These are phyloP conservation scores for Himalopsyche phryganea DNA, from an alignment of 1,140 invertebrate species.

Conservation along the genomic window DNA sequence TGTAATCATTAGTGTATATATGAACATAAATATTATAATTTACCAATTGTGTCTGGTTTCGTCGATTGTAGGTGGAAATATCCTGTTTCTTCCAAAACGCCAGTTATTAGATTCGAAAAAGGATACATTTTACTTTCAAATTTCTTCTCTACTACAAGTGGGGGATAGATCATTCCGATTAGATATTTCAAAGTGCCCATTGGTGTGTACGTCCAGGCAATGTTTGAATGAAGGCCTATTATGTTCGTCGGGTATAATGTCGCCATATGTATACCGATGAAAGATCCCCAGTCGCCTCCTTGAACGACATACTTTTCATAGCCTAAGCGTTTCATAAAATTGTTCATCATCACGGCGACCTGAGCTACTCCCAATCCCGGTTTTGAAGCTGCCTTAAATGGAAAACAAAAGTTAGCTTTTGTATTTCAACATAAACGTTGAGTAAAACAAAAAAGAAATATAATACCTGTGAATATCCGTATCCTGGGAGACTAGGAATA, in stretches of 20 bases:
- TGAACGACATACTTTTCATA: slow-evolving; percentile 75
- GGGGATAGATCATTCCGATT: slow-evolving; percentile 39
- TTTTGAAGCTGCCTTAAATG: slow-evolving; percentile 52
- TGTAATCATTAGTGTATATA: too few relatives aligned
- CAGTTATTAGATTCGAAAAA: slow-evolving; percentile 43
- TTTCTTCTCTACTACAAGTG: slow-evolving; percentile 56
- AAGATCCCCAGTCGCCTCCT: slow-evolving; percentile 78
- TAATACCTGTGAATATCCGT: slow-evolving; percentile 72
- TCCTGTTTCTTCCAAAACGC: slow-evolving; percentile 66
- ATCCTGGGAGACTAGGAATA: slow-evolving; percentile 76
- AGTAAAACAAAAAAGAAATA: too few relatives aligned
- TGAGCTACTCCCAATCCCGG: slow-evolving; percentile 61
- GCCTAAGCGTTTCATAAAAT: slow-evolving; percentile 78
- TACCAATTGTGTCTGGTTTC: slow-evolving; percentile 81
- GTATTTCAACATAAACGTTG: too few relatives aligned
- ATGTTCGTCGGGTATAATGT: slow-evolving; percentile 69
- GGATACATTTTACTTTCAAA: slow-evolving; percentile 62
- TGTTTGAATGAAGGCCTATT: slow-evolving; percentile 43
- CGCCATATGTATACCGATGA: slow-evolving; percentile 61
- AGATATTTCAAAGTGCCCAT: slow-evolving; percentile 28
- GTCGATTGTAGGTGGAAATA: slow-evolving; percentile 84
- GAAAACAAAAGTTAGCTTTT: too few relatives aligned
- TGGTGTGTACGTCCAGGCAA: slow-evolving; percentile 22
- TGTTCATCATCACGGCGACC: slow-evolving; percentile 72
- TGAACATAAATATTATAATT: too few relatives aligned